Base-by-base conservation (phyloP, 2,888 invertebrate species). In the Meiosimyza platycephala region DNA sequence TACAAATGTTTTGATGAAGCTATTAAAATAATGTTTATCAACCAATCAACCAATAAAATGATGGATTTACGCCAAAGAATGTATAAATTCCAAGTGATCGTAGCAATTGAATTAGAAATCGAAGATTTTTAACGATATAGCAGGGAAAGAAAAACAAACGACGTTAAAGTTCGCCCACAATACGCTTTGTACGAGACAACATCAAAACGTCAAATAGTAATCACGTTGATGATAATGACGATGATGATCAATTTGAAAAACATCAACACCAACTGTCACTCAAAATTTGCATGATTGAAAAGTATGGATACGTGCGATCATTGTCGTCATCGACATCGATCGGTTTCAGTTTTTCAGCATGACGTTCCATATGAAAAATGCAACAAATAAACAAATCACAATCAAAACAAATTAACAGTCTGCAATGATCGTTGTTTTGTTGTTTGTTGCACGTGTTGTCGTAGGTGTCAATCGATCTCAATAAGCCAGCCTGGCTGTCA, bases 21-120 rank as follows among this genome's bases (percentile, higher is more conserved):
- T 83, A 82, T 82, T 83, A 82, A 83, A 81, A 81, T 77, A 76
- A 78, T 81, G 78, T 76, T 77, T 63, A 59, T 59, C 69, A 62
- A 52, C 40, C 28, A n/a, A 67, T 6, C n/a, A 48, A 22, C 22
- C 18, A 64, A 50, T 64, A 12, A 40, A 59, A 3, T 40, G 68
- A 50, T 50, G 57, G 48, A 54, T 40, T 22, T 69, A 70, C 70
- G 70, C 70, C 52, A 5, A 54, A 48, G 70, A 63, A 70, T 70
- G 62, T 40, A 22, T 9, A 59, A 50, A 15, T 22, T 40, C 55
- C 52, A 52, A 52, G 50, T 48, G 47, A 57, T 67, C 57, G 57
- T 18, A 7, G n/a, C 59, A 3, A 59, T 28, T 28, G 28, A 28
- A 28, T 40, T 40, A 40, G 40, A 40, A 40, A 40, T 40, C 4